These are phyloP conservation scores for Phyllotreta striolata DNA, from an alignment of 2,888 invertebrate genomes.

Conservation along the genomic window DNA sequence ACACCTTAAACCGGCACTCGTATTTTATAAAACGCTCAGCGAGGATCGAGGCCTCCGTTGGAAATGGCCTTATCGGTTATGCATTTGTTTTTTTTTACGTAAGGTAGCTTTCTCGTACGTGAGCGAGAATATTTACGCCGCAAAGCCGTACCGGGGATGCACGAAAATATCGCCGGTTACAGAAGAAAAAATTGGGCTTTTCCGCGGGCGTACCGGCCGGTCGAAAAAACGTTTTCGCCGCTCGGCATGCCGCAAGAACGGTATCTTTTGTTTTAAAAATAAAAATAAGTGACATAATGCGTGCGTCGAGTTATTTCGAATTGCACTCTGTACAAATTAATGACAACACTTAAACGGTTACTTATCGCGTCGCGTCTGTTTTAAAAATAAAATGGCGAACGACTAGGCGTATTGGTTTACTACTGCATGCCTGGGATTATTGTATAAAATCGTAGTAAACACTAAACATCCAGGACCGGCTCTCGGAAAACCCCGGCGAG, in stretches of 20 bases:
- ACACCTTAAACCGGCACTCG: constrained; percentile 35
- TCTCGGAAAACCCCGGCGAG: not conserved
- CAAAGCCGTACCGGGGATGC: constrained; percentile 1
- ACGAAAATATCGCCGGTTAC: too few species aligned
- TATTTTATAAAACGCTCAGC: constrained; percentile 33
- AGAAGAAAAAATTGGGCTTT: too few species aligned
- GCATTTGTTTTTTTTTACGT: constrained; percentile 31
- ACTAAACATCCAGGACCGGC: constrained; percentile 13
- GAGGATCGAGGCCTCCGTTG: constrained; percentile 33
- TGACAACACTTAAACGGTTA: constrained; percentile 25
- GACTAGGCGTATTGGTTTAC: constrained; percentile 31
- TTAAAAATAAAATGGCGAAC: constrained; percentile 35
- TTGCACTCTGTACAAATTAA: constrained; percentile 28
- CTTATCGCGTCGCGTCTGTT: constrained; percentile 27
- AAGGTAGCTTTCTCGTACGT: constrained; percentile 22
- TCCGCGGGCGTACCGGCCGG: too few species aligned
- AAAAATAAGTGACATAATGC: constrained; percentile 19
- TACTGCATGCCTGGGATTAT: constrained; percentile 26
- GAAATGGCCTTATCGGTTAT: constrained; percentile 36
- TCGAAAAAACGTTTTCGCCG: too few species aligned
- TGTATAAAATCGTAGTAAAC: constrained; percentile 34
- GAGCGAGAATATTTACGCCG: constrained; percentile 19
- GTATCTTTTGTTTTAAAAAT: not conserved
- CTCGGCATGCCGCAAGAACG: too few species aligned
- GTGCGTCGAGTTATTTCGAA: constrained; percentile 19